phyloP scores from a whole-genome alignment of 2,113 vertebrate species.

The Macheiramphus alcinus region DNA sequence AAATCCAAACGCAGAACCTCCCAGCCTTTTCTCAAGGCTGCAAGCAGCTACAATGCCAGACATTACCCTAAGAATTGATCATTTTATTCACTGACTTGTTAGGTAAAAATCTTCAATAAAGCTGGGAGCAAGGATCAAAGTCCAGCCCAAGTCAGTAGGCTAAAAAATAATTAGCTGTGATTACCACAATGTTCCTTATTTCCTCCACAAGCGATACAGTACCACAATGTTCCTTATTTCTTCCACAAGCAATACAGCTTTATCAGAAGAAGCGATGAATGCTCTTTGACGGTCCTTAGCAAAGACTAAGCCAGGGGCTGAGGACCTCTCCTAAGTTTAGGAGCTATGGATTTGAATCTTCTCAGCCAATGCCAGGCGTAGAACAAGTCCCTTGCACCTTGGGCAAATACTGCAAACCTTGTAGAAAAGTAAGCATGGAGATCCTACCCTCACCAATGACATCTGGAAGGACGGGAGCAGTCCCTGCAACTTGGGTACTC shows the following conservation, averaged over 20 bases:
- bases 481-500: rapidly evolving
- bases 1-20: neutral
- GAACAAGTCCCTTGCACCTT: neutral
- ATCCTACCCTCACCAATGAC: neutral
- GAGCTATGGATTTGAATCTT: neutral
- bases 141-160: neutral
- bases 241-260: neutral
- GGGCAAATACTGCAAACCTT: neutral
- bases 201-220: neutral
- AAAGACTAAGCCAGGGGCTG: neutral
- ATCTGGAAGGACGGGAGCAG: neutral
- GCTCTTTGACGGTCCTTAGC: neutral
- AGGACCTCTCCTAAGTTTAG: neutral
- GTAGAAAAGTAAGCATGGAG: neutral
- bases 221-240: neutral
- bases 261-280: neutral
- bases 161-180: neutral
- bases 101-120: neutral
- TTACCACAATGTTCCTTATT: neutral
- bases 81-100: neutral
- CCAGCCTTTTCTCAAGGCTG: neutral
- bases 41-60: neutral
- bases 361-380: neutral
- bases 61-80: neutral
- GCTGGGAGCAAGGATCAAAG: neutral